A percentile compares a stretch with the other conserved stretches of the same genome.
These are phyloP conservation scores for Dipodomys merriami DNA, from an alignment of 2,113 vertebrate genomes.

Conservation along the genomic window DNA sequence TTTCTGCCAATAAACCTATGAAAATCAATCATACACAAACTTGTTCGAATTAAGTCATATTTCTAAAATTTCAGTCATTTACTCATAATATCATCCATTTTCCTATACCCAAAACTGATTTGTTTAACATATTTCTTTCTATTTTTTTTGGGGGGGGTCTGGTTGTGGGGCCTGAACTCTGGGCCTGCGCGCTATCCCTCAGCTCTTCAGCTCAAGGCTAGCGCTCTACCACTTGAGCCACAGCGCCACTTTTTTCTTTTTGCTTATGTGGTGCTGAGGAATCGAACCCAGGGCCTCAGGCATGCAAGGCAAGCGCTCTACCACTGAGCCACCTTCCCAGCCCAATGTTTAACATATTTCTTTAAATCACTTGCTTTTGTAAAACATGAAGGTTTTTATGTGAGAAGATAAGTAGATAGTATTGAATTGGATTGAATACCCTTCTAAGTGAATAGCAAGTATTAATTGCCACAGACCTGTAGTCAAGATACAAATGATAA, in stretches of 20 bases:
- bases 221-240: too few relatives aligned
- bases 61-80: conserved; percentile 42
- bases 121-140: conserved; percentile 24
- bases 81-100: not conserved
- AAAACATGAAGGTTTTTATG: conserved; percentile 24
- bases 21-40: conserved; percentile 1
- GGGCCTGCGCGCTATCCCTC: too few relatives aligned
- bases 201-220: too few relatives aligned
- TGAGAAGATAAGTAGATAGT: not conserved
- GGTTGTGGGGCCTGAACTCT: too few relatives aligned
- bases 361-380: conserved; percentile 24
- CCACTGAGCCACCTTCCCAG: too few relatives aligned
- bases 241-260: too few relatives aligned
- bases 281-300: too few relatives aligned
- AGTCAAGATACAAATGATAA: conserved; percentile 14
- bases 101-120: conserved; percentile 11
- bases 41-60: not conserved
- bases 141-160: too few relatives aligned
- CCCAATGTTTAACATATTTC: not conserved
- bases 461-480: conserved; percentile 24
- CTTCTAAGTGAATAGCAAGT: not conserved
- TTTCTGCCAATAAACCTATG: not conserved
- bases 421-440: not conserved
- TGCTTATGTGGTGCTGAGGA: too few relatives aligned
- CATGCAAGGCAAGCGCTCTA: too few relatives aligned